Percentiles rank a stretch among this genome's conserved stretches.
phyloP scores from a whole-genome alignment of 2,797 vertebrate species.

The Salarias fasciatus region DNA sequence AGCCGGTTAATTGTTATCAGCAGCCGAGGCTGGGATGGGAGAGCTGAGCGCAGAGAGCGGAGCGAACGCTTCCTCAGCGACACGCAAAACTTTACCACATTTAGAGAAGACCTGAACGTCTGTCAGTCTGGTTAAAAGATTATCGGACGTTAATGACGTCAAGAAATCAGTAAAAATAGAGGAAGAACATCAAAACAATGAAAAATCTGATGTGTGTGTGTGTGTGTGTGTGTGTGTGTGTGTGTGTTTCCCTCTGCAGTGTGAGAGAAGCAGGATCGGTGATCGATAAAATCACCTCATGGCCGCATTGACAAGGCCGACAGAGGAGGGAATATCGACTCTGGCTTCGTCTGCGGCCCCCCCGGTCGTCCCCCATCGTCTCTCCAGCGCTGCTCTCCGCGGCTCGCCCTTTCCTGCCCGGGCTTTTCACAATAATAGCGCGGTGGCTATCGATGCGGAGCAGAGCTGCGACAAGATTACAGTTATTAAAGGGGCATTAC shows the following conservation, averaged over 20 bases:
- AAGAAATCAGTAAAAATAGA: too few species aligned
- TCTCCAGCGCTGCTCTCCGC: constrained; percentile 20
- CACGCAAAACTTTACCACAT: too few species aligned
- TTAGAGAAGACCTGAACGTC: too few species aligned
- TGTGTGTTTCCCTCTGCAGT: too few species aligned
- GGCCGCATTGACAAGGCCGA: constrained; percentile 22
- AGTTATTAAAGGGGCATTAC: constrained; percentile 64
- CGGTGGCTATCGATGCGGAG: constrained; percentile 48
- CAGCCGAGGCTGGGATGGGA: too few species aligned
- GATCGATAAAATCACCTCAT: constrained; percentile 26
- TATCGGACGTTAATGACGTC: too few species aligned
- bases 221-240: too few species aligned
- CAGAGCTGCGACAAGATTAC: constrained; percentile 56
- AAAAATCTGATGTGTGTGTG: too few species aligned
- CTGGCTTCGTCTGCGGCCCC: constrained; percentile 27
- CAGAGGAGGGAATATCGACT: constrained; percentile 16
- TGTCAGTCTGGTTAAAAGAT: too few species aligned
- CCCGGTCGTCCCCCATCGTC: background rate
- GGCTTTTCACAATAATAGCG: constrained; percentile 24
- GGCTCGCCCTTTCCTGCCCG: constrained; percentile 20
- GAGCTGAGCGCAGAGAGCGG: too few species aligned
- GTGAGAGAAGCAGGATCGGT: background rate
- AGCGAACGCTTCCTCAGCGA: too few species aligned
- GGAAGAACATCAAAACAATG: too few species aligned
- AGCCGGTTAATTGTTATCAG: constrained; percentile 47